These are phyloP conservation scores for Scolopax mira DNA, from an alignment of 2,113 vertebrate genomes.

Conservation along the genomic window DNA sequence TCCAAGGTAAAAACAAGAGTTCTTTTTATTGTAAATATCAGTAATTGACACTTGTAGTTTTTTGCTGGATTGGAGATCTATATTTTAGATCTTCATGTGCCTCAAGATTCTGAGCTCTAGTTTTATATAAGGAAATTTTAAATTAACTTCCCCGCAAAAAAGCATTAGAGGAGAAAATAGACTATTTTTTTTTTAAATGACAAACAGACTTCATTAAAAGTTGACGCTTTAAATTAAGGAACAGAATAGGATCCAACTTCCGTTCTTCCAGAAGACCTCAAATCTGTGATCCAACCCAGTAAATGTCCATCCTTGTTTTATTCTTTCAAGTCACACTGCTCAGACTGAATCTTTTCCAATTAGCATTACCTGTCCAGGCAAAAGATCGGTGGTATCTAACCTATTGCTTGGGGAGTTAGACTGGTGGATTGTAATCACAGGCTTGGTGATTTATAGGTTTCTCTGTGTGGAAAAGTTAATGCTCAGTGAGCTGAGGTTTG, in stretches of 20 bases:
- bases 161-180: not conserved
- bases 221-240: not conserved
- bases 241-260: not conserved
- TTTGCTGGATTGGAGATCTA: not conserved
- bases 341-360: not conserved
- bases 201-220: not conserved
- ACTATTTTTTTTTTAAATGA: not conserved
- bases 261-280: not conserved
- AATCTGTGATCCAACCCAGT: not conserved
- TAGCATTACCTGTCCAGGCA: not conserved
- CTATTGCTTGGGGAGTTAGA: not conserved
- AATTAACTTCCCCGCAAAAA: not conserved
- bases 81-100: not conserved
- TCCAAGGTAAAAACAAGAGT: not conserved
- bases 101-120: not conserved
- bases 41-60: not conserved
- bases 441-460: not conserved
- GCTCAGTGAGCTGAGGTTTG: not conserved
- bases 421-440: conserved; percentile 5
- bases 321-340: not conserved
- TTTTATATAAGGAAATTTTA: not conserved
- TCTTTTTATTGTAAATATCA: not conserved
- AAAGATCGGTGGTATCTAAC: not conserved
- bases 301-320: not conserved
- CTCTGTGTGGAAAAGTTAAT: not conserved